Evolutionary conservation across 2,888 invertebrate genomes (phyloP).

Genomic region (Sipha maydis): DNA sequence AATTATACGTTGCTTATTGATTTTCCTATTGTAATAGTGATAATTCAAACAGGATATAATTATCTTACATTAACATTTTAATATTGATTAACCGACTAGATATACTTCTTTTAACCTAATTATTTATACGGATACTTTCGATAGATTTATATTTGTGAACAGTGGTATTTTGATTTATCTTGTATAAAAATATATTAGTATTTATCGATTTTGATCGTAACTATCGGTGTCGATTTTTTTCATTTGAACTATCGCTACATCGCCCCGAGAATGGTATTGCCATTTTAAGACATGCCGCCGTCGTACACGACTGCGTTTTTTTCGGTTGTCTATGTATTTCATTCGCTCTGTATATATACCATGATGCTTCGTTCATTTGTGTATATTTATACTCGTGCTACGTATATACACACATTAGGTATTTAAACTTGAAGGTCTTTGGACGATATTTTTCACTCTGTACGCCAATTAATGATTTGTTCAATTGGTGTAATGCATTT

Average conservation of each 20-base stretch:
- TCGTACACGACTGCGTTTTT: conserved; percentile 26
- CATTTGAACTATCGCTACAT: conserved; percentile 41
- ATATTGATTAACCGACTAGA: neutral
- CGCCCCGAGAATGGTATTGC: conserved; percentile 47
- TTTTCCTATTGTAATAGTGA: neutral
- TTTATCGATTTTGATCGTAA: conserved; percentile 3
- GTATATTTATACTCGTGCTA: conserved; percentile 37
- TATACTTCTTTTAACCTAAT: conserved; percentile 22
- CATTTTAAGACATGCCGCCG: conserved; percentile 61
- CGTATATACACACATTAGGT: conserved; percentile 18
- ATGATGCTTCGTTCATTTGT: neutral
- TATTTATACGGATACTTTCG: neutral
- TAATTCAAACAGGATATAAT: neutral
- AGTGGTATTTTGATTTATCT: neutral
- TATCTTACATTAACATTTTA: neutral
- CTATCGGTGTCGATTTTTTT: conserved; percentile 44
- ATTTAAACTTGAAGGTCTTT: conserved; percentile 60
- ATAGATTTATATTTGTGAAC: neutral
- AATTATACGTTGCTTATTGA: neutral
- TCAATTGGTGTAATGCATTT: conserved; percentile 38
- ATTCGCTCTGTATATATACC: conserved; percentile 35
- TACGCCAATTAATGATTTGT: conserved; percentile 58
- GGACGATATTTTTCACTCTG: conserved; percentile 52
- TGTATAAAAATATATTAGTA: neutral
- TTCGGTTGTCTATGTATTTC: conserved; percentile 24